Conservation (phyloP, 2,888 invertebrate genomes). For the Melipona beecheii region DNA sequence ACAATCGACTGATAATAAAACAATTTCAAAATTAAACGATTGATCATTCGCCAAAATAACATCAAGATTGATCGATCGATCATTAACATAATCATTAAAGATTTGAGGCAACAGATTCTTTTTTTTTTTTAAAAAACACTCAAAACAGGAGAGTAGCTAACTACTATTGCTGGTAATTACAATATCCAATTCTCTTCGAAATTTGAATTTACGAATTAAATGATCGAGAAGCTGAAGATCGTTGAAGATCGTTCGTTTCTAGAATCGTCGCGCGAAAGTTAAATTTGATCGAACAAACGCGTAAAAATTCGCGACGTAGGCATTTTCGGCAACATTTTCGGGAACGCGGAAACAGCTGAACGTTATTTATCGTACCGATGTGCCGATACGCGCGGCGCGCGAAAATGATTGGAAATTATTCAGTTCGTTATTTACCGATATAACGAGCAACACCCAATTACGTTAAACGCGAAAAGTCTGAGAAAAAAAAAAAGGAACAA, state of each 20-base stretch:
- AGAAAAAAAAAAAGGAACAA: background rate
- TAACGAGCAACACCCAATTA: background rate
- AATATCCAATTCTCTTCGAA: too few species aligned
- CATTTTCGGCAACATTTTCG: background rate
- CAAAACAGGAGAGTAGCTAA: too few species aligned
- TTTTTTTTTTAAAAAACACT: too few species aligned
- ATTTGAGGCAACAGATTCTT: too few species aligned
- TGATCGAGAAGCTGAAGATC: background rate
- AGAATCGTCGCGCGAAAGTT: background rate
- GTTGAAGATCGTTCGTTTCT: background rate
- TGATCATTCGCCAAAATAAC: too few species aligned
- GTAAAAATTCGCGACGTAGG: background rate
- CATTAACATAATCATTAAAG: too few species aligned
- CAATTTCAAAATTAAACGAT: too few species aligned
- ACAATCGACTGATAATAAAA: too few species aligned
- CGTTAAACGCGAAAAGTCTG: background rate
- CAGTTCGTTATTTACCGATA: background rate
- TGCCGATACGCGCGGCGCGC: background rate
- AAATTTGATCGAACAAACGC: background rate
- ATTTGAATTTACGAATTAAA: background rate
- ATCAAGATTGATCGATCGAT: too few species aligned
- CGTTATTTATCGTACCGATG: background rate
- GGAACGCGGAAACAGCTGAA: background rate
- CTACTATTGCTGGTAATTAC: too few species aligned
- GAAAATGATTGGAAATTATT: background rate